Percentiles rank a stretch among this genome's conserved stretches.
Evolutionary conservation across 2,888 invertebrate species (phyloP).

Genomic region (Thera britannica): DNA sequence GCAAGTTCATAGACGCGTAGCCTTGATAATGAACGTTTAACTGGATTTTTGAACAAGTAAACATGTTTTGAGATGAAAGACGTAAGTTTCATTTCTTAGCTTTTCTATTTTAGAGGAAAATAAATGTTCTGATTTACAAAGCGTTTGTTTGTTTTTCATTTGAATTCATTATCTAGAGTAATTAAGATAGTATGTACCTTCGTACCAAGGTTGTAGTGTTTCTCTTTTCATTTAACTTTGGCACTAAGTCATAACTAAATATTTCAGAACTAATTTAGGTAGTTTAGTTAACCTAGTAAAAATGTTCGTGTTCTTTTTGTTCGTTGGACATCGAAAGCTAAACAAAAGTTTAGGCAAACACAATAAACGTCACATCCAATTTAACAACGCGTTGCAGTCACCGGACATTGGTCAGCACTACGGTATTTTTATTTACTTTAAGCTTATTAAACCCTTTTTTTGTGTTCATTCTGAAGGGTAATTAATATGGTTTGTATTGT

Average conservation of each 20-base stretch:
- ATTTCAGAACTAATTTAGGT: neutral
- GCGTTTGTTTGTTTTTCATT: conserved; percentile 4
- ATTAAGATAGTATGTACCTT: too few species aligned
- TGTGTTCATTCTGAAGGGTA: conserved; percentile 73
- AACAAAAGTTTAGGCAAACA: conserved; percentile 40
- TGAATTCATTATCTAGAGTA: neutral
- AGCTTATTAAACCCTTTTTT: conserved; percentile 81
- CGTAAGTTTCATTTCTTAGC: neutral
- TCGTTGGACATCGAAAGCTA: conserved; percentile 20
- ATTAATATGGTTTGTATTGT: conserved; percentile 81
- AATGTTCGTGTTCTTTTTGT: neutral
- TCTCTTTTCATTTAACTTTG: too few species aligned
- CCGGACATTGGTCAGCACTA: conserved; percentile 74
- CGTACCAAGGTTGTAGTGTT: too few species aligned
- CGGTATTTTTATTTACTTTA: conserved; percentile 77
- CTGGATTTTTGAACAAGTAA: conserved; percentile 32
- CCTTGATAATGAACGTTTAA: conserved; percentile 51
- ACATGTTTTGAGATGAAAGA: conserved; percentile 25
- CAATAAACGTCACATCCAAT: conserved; percentile 72
- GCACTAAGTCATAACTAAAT: neutral
- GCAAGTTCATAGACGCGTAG: conserved; percentile 54
- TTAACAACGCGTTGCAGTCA: conserved; percentile 54
- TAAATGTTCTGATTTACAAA: neutral
- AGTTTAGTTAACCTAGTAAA: too few species aligned
- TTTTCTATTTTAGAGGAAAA: neutral